phyloP scores from a whole-genome alignment of 2,888 invertebrate genomes.

The Agrotis segetum region DNA sequence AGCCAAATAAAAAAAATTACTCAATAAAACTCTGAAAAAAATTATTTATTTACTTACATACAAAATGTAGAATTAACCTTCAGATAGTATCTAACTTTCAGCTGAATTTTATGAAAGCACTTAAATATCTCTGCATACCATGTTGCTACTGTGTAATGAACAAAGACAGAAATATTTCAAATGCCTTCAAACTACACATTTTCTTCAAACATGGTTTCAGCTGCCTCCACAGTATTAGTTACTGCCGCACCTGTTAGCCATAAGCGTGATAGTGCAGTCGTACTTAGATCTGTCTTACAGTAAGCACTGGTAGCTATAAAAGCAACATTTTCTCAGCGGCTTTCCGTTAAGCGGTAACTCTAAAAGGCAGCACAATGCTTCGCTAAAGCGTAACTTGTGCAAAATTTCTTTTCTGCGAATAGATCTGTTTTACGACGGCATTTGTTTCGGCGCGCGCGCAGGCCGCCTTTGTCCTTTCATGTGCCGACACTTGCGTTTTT shows the following conservation, averaged over 20 bases:
- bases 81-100: not conserved
- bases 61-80: not conserved
- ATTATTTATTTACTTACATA: too few species aligned
- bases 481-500: conserved; percentile 70
- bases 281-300: conserved; percentile 40
- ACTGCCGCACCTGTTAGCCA: conserved; percentile 9
- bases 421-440: conserved; percentile 81
- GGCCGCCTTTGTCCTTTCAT: conserved; percentile 72
- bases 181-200: not conserved
- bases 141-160: conserved; percentile 1
- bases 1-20: too few species aligned
- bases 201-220: conserved; percentile 11
- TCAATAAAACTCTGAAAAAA: not conserved
- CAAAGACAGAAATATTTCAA: conserved; percentile 8
- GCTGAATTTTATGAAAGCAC: not conserved
- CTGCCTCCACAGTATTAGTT: conserved; percentile 6
- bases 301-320: conserved; percentile 59
- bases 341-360: conserved; percentile 52
- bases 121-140: too few species aligned
- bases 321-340: conserved; percentile 42
- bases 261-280: conserved; percentile 19
- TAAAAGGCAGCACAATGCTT: conserved; percentile 56
- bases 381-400: conserved; percentile 75
- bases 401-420: conserved; percentile 88
- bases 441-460: conserved; percentile 78